A percentile compares a stretch with the other conserved stretches of the same genome.
Evolutionary conservation across 2,113 vertebrate genomes (phyloP).

Genomic region (Gobio gobio): DNA sequence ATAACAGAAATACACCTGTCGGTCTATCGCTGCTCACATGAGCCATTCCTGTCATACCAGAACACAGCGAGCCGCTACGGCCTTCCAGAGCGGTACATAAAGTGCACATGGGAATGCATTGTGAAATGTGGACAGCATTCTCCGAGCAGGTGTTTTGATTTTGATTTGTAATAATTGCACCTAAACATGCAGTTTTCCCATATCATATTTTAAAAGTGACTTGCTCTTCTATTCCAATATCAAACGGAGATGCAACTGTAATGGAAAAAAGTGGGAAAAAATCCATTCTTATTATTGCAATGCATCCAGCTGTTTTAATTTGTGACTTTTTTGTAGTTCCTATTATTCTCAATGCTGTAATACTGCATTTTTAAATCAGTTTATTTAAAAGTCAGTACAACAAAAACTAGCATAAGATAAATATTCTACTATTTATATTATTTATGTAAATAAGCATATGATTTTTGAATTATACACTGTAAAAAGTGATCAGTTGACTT

Average conservation of each 20-base stretch:
- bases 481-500: no score
- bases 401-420: no score
- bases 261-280: background rate
- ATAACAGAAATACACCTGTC: slow-evolving; percentile 5
- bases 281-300: background rate
- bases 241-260: background rate
- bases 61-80: background rate
- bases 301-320: background rate
- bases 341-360: background rate
- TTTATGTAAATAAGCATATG: background rate
- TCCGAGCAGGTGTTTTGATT: slow-evolving; percentile 6
- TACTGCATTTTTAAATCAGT: background rate
- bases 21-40: background rate
- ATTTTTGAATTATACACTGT: background rate
- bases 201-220: background rate
- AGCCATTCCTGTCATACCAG: background rate
- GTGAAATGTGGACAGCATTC: slow-evolving; percentile 21
- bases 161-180: background rate
- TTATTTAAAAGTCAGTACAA: background rate
- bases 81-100: background rate
- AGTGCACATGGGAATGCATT: background rate
- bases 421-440: background rate
- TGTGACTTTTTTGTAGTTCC: background rate
- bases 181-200: background rate
- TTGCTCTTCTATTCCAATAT: background rate